Percentiles rank a stretch among this genome's conserved stretches.
Evolutionary conservation across 2,113 vertebrate species (phyloP).

Genomic region (Sterna hirundo): DNA sequence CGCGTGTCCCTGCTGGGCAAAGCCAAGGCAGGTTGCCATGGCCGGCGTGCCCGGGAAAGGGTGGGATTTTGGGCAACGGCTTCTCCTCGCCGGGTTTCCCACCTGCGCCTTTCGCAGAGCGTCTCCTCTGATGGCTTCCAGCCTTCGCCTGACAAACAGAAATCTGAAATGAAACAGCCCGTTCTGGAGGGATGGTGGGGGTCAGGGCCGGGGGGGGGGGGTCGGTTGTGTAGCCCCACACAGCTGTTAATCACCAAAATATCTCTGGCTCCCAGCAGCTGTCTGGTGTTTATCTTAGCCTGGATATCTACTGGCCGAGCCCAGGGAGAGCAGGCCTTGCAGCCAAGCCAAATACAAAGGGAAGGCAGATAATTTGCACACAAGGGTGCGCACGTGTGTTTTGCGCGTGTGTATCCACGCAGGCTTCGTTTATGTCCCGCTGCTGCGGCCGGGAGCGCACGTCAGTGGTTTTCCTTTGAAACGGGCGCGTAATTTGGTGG

Average conservation of each 20-base stretch:
- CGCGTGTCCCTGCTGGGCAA: neutral
- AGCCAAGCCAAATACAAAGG: conserved; percentile 60
- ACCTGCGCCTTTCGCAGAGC: neutral
- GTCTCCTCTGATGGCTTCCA: neutral
- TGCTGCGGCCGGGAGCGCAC: rapidly evolving
- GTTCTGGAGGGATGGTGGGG: neutral
- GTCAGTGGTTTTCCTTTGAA: rapidly evolving
- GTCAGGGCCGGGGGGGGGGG: neutral
- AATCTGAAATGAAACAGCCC: conserved; percentile 25
- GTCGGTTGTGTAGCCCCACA: neutral
- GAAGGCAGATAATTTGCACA: neutral
- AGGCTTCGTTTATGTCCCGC: neutral
- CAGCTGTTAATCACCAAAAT: conserved; percentile 63
- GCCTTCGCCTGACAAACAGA: neutral
- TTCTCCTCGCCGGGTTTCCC: neutral
- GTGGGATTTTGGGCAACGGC: neutral
- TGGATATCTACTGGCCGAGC: conserved; percentile 45
- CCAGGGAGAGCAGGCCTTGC: conserved; percentile 41
- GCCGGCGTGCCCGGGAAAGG: neutral
- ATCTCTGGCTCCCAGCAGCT: conserved; percentile 70
- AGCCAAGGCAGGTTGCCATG: neutral
- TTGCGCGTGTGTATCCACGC: rapidly evolving
- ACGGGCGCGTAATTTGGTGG: rapidly evolving
- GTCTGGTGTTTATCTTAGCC: conserved; percentile 52
- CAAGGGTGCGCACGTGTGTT: neutral